These are phyloP conservation scores for Zaprionus lachaisei DNA, from an alignment of 1,140 invertebrate species.

Conservation along the genomic window DNA sequence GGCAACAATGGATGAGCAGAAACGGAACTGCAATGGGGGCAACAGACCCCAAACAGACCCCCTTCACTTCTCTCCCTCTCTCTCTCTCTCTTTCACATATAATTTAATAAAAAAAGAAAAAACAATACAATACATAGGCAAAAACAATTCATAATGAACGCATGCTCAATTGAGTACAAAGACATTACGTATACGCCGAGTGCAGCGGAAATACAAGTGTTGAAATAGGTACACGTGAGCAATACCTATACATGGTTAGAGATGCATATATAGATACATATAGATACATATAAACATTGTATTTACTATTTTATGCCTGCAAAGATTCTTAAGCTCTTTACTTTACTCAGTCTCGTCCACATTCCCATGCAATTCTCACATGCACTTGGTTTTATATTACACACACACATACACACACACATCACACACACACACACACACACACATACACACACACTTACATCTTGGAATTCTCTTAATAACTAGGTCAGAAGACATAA, in stretches of 20 bases:
- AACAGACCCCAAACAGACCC: neutral
- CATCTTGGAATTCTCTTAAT: constrained; percentile 36
- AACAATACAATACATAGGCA: constrained; percentile 29
- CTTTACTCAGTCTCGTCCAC: neutral
- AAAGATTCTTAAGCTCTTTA: no score
- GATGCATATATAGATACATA: neutral
- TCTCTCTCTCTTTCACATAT: neutral
- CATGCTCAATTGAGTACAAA: constrained; percentile 42
- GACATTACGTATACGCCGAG: constrained; percentile 24
- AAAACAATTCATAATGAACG: constrained; percentile 15
- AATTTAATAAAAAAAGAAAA: constrained; percentile 39
- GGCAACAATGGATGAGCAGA: constrained; percentile 54
- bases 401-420: neutral
- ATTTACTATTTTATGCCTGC: no score
- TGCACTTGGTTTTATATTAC: constrained; percentile 10
- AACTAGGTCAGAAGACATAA: constrained; percentile 71
- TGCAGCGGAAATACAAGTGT: neutral
- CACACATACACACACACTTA: neutral
- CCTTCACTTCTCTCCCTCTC: neutral
- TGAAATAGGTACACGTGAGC: neutral
- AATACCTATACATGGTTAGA: neutral
- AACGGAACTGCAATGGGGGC: neutral
- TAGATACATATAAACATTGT: no score
- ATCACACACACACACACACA: no score
- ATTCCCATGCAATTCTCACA: neutral